Evolutionary conservation across 2,113 vertebrate genomes (phyloP).

Genomic region (Amia ocellicauda): DNA sequence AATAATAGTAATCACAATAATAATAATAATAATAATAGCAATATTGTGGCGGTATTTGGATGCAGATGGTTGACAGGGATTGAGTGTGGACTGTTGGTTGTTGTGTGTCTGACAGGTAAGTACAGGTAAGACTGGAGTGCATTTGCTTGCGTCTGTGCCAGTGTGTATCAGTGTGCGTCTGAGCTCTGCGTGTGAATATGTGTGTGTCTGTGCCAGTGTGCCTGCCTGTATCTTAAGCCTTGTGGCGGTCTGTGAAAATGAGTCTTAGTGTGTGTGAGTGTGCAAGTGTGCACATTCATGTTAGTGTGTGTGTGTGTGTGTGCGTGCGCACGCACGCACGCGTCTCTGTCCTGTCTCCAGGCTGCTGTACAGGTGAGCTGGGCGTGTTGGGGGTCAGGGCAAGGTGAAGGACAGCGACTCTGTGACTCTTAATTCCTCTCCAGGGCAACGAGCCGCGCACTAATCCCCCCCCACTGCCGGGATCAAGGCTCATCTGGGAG

Average conservation of each 20-base stretch:
- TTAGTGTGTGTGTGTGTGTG: neutral
- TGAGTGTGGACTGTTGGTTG: neutral
- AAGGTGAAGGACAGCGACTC: neutral
- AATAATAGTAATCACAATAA: no score
- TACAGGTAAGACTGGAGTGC: no score
- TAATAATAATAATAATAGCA: no score
- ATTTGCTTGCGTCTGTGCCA: no score
- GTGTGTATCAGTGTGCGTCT: no score
- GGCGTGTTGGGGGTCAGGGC: slow-evolving; percentile 6
- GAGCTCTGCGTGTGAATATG: no score
- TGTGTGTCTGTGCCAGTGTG: no score
- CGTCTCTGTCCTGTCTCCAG: neutral
- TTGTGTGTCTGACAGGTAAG: no score
- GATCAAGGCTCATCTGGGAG: neutral
- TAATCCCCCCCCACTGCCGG: slow-evolving; percentile 62
- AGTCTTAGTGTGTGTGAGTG: neutral
- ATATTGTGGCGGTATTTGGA: no score
- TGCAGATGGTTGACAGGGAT: no score
- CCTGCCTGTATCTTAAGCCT: no score
- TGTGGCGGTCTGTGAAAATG: neutral
- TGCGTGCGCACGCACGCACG: neutral
- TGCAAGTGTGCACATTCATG: neutral
- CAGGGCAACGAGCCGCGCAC: slow-evolving; percentile 58
- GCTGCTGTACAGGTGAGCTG: neutral
- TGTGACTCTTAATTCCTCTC: slow-evolving; percentile 54